A percentile compares a stretch with the other conserved stretches of the same genome.
These are phyloP conservation scores for Colius striatus DNA, from an alignment of 2,113 vertebrate genomes.

Conservation along the genomic window DNA sequence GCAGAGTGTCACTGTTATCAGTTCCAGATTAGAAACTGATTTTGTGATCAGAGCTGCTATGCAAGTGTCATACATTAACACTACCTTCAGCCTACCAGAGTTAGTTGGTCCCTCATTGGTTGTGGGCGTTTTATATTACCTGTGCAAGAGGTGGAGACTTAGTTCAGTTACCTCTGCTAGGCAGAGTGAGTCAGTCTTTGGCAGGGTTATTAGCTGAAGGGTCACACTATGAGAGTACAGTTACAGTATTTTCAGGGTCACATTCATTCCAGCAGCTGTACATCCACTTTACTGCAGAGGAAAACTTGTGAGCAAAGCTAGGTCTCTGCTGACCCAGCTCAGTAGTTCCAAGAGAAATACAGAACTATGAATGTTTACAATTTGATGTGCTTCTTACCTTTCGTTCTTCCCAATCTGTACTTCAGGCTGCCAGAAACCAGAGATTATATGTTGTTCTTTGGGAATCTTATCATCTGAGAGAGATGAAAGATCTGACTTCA, in stretches of 20 bases:
- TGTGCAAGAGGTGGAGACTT: not conserved
- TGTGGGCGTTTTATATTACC: fast-evolving
- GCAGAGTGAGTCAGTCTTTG: not conserved
- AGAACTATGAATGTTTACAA: not conserved
- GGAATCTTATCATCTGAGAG: not conserved
- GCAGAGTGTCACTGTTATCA: not conserved
- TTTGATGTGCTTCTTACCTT: not conserved
- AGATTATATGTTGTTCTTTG: not conserved
- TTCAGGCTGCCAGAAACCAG: not conserved
- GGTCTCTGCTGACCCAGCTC: not conserved
- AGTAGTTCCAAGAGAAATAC: not conserved
- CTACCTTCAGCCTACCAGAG: not conserved
- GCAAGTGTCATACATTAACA: not conserved
- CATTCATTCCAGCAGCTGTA: not conserved
- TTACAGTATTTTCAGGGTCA: not conserved
- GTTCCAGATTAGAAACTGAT: not conserved
- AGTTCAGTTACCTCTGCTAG: not conserved
- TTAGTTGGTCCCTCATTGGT: not conserved
- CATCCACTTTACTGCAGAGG: fast-evolving
- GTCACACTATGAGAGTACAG: not conserved
- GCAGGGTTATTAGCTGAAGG: not conserved
- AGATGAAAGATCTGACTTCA: not conserved
- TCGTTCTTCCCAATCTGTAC: not conserved
- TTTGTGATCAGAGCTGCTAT: not conserved
- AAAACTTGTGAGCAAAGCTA: not conserved